Evolutionary conservation across 2,797 vertebrate genomes (phyloP).

Genomic region (Threskiornis aethiopicus): DNA sequence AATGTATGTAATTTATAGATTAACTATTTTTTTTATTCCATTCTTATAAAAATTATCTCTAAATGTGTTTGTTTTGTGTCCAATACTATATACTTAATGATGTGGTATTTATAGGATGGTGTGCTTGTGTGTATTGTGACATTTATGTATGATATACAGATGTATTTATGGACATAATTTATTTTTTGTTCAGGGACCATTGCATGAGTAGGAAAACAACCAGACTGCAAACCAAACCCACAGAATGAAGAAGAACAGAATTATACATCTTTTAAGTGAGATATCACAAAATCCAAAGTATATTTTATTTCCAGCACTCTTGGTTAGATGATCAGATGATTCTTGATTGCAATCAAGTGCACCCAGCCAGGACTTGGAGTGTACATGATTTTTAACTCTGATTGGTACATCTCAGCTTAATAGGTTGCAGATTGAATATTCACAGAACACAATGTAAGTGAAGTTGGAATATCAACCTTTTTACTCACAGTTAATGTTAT

Average conservation of each 20-base stretch:
- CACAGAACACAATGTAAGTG: not conserved
- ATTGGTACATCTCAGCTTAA: conserved; percentile 30
- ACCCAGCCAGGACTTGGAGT: not conserved
- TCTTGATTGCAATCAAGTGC: conserved; percentile 60
- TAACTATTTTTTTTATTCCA: not conserved
- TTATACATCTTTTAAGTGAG: not conserved
- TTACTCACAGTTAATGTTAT: not conserved
- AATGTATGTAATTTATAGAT: not conserved
- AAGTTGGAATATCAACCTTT: conserved; percentile 20
- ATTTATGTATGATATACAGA: not conserved
- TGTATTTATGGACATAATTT: not conserved
- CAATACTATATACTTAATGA: not conserved
- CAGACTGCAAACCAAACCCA: not conserved
- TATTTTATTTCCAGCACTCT: not conserved
- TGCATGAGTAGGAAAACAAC: not conserved
- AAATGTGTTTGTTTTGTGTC: not conserved
- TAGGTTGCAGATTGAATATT: conserved; percentile 32
- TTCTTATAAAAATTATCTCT: not conserved
- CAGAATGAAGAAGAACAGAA: not conserved
- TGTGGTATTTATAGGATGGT: not conserved
- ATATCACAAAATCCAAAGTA: not conserved
- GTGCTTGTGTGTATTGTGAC: not conserved
- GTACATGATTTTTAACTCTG: conserved; percentile 21
- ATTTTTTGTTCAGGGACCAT: not conserved
- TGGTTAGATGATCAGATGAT: conserved; percentile 16